A percentile compares a stretch with the other conserved stretches of the same genome.
Conservation (phyloP, 2,797 vertebrate genomes). For the Scleropages formosus region DNA sequence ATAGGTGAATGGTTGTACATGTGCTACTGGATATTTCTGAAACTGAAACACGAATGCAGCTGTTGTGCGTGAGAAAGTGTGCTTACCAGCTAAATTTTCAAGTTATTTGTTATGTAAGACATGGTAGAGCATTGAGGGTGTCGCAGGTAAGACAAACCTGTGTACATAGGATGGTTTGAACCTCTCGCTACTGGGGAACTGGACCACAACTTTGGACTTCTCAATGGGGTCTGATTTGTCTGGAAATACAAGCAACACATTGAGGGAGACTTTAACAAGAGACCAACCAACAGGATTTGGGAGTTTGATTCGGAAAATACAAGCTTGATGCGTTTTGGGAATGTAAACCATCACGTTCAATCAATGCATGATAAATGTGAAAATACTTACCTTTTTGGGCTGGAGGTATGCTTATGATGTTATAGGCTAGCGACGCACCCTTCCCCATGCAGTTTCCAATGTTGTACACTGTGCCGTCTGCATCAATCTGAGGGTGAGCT, state of each 20-base stretch:
- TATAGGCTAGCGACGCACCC: slow-evolving; percentile 86
- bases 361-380: background rate
- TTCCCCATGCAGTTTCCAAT: slow-evolving; percentile 96
- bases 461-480: slow-evolving; percentile 87
- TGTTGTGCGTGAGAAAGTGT: too few species aligned
- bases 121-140: background rate
- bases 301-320: background rate
- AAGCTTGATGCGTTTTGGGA: background rate
- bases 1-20: too few species aligned
- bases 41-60: too few species aligned
- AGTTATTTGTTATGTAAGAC: too few species aligned
- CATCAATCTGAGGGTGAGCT: slow-evolving; percentile 84
- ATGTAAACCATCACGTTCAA: background rate
- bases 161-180: slow-evolving; percentile 92
- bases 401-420: slow-evolving; percentile 85
- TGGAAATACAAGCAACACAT: slow-evolving; percentile 52
- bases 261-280: background rate
- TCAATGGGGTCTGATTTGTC: slow-evolving; percentile 83
- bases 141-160: slow-evolving; percentile 69
- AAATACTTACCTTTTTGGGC: slow-evolving; percentile 67
- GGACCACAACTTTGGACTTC: slow-evolving; percentile 82
- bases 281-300: background rate
- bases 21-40: too few species aligned
- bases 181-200: slow-evolving; percentile 91
- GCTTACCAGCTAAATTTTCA: too few species aligned